These are phyloP conservation scores for Beris chalybata DNA, from an alignment of 2,888 invertebrate species.

Conservation along the genomic window DNA sequence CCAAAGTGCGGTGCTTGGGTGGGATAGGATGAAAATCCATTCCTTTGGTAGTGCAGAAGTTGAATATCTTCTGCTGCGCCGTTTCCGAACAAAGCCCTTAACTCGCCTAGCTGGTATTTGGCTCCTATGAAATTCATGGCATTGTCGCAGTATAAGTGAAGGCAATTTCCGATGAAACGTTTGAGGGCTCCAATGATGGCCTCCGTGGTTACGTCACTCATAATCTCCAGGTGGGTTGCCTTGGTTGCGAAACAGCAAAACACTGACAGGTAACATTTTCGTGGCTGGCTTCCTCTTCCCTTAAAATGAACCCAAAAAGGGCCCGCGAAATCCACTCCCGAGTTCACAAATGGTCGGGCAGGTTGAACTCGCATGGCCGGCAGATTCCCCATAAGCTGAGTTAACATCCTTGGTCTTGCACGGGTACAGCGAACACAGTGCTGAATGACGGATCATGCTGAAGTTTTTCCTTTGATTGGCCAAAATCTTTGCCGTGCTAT, in stretches of 20 bases:
- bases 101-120: slow-evolving; percentile 11
- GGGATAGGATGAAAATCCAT: too few species aligned
- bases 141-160: slow-evolving; percentile 28
- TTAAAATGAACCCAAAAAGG: slow-evolving; percentile 29
- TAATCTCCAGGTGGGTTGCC: slow-evolving; percentile 31
- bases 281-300: slow-evolving; percentile 22
- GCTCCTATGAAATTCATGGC: slow-evolving; percentile 33
- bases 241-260: slow-evolving; percentile 12
- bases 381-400: slow-evolving; percentile 42
- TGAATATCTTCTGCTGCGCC: too few species aligned
- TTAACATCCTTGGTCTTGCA: slow-evolving; percentile 32
- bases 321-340: slow-evolving; percentile 34
- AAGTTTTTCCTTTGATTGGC: too few species aligned
- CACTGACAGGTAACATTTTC: slow-evolving; percentile 33
- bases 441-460: too few species aligned
- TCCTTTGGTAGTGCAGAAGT: too few species aligned
- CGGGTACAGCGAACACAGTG: slow-evolving; percentile 38
- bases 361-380: too few species aligned
- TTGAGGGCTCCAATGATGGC: slow-evolving; percentile 25
- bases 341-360: slow-evolving; percentile 33
- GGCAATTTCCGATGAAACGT: slow-evolving; percentile 25
- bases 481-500: slow-evolving; percentile 40
- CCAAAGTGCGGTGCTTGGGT: too few species aligned
- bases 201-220: not conserved
- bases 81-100: too few species aligned